Conservation (phyloP, 2,888 invertebrate species). For the Leuctra nigra region DNA sequence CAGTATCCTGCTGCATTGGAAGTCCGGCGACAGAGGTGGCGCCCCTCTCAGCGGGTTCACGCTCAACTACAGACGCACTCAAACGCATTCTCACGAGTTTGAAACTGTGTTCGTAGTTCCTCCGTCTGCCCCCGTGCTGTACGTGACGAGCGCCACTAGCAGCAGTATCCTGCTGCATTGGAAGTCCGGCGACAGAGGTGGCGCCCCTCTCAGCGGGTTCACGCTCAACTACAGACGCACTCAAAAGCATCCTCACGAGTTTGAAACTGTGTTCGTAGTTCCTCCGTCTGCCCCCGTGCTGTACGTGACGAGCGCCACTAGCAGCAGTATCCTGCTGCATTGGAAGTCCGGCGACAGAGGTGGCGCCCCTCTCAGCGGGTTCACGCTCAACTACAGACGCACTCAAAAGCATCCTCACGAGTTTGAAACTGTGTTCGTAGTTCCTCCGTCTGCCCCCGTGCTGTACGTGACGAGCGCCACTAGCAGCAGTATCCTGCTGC, state of each 20-base stretch:
- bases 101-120: no score
- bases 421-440: no score
- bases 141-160: conserved; percentile 68
- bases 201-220: conserved; percentile 60
- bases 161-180: conserved; percentile 67
- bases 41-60: conserved; percentile 62
- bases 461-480: conserved; percentile 70
- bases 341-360: conserved; percentile 68
- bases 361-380: conserved; percentile 60
- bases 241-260: conserved; percentile 58
- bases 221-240: conserved; percentile 58
- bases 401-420: conserved; percentile 60
- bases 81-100: no score
- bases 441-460: conserved; percentile 66
- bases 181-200: conserved; percentile 64
- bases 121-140: conserved; percentile 64
- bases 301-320: conserved; percentile 68
- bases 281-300: conserved; percentile 67
- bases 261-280: no score
- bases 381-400: conserved; percentile 58
- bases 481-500: conserved; percentile 63
- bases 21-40: conserved; percentile 61
- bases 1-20: conserved; percentile 68
- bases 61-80: no score
- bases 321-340: conserved; percentile 63